Percentiles rank a stretch among this genome's conserved stretches.
phyloP scores from a whole-genome alignment of 64 coral and sea anemone species.

The Porites lutea region DNA sequence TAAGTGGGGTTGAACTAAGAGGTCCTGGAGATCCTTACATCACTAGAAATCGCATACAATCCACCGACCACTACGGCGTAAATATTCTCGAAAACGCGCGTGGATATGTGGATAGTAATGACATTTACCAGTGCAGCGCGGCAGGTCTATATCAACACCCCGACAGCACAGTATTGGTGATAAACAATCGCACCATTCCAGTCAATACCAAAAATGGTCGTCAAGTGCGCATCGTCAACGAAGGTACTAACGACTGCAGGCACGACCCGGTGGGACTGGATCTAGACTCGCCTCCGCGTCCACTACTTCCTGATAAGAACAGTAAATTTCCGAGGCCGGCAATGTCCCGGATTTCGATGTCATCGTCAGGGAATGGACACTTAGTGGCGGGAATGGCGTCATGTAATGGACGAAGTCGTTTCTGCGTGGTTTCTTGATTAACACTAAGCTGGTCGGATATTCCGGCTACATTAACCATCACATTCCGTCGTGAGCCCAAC shows the following conservation, averaged over 20 bases:
- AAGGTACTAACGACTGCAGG: constrained; percentile 46
- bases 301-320: constrained; percentile 36
- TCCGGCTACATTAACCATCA: no score
- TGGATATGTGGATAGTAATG: constrained; percentile 83
- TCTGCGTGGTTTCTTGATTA: constrained; percentile 83
- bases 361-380: constrained; percentile 40
- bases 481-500: no score
- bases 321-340: constrained; percentile 49
- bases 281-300: constrained; percentile 51
- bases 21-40: constrained; percentile 96
- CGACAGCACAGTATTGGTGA: constrained; percentile 80
- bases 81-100: constrained; percentile 82
- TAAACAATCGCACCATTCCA: constrained; percentile 76
- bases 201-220: constrained; percentile 40
- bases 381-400: constrained; percentile 67
- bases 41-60: constrained; percentile 83
- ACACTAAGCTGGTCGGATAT: no score
- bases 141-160: constrained; percentile 69
- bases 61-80: constrained; percentile 73
- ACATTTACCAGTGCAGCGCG: constrained; percentile 65
- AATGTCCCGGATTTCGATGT: constrained; percentile 23
- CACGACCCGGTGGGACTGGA: constrained; percentile 70
- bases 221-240: constrained; percentile 61
- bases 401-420: constrained; percentile 78
- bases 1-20: constrained; percentile 76